Percentiles rank a stretch among this genome's conserved stretches.
Conservation (phyloP, 2,797 vertebrate species). For the Pyrrhura leucotis region DNA sequence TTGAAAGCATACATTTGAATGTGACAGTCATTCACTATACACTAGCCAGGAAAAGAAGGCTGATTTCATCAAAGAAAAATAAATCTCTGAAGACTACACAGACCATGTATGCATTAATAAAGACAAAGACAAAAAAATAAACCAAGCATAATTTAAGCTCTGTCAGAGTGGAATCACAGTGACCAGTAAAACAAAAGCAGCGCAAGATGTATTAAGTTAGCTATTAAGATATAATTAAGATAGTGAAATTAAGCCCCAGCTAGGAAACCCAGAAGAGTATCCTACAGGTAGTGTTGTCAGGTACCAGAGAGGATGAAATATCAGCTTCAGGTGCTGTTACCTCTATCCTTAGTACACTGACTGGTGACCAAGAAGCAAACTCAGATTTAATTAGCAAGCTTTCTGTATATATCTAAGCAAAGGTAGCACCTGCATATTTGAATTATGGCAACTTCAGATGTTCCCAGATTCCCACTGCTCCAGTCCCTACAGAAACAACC, state of each 20-base stretch:
- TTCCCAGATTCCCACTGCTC: background rate
- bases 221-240: background rate
- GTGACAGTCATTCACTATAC: background rate
- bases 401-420: background rate
- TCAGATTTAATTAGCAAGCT: background rate
- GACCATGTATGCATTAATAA: background rate
- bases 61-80: slow-evolving; percentile 52
- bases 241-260: background rate
- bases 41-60: slow-evolving; percentile 24
- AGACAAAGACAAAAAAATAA: background rate
- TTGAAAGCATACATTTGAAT: slow-evolving; percentile 32
- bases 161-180: background rate
- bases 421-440: background rate
- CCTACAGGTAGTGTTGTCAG: background rate
- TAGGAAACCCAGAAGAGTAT: background rate
- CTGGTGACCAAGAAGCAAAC: background rate
- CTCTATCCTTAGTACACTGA: background rate
- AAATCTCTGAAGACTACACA: slow-evolving; percentile 12
- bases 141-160: background rate
- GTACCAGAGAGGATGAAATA: background rate
- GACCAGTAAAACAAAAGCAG: background rate
- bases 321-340: background rate
- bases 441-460: background rate
- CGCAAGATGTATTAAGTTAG: background rate
- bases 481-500: background rate